Conservation (phyloP, 2,888 invertebrate species). For the Lasioglossum marginatum region DNA sequence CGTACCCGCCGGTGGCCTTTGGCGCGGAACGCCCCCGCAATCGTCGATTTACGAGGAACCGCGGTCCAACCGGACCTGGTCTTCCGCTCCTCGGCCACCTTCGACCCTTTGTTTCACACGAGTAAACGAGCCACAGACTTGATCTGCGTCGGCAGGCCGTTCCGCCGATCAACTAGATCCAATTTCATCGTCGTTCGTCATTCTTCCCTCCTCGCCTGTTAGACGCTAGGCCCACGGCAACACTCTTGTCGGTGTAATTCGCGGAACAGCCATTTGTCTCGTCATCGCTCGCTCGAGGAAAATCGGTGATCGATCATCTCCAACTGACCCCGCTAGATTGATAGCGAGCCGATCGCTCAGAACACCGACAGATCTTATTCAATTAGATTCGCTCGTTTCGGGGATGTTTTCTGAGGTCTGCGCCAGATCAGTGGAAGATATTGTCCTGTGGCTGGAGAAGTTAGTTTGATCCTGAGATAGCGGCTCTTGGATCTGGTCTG, state of each 20-base stretch:
- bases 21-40: constrained; percentile 23
- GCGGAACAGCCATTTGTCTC: constrained; percentile 27
- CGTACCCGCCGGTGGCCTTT: neutral
- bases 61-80: neutral
- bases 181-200: constrained; percentile 70
- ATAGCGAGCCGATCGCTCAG: neutral
- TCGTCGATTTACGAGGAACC: constrained; percentile 29
- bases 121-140: constrained; percentile 28
- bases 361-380: constrained; percentile 3
- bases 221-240: constrained; percentile 30
- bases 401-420: neutral
- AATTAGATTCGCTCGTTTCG: neutral
- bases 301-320: constrained; percentile 35
- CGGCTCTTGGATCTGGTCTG: neutral
- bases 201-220: constrained; percentile 14
- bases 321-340: neutral
- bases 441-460: neutral
- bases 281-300: constrained; percentile 27
- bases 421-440: neutral
- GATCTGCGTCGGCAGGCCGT: constrained; percentile 25
- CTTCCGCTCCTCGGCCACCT: too few relatives aligned
- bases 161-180: constrained; percentile 58
- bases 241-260: constrained; percentile 5
- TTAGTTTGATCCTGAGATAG: neutral
- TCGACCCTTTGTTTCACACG: constrained; percentile 35